Base-by-base conservation (phyloP, 2,797 vertebrate genomes). In the Stomatorhinus walkeri region DNA sequence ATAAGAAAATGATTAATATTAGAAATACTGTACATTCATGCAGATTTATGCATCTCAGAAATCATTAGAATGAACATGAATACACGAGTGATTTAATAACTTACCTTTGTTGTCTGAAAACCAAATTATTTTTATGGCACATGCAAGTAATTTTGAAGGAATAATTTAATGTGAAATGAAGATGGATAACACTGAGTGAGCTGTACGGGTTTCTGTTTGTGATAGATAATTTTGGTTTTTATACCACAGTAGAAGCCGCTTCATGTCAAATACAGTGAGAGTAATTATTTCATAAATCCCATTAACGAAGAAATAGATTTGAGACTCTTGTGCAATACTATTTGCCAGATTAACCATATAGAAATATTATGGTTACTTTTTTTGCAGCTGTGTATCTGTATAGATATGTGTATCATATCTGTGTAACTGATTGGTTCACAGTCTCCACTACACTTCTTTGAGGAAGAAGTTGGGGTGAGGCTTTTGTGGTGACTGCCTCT, bases 21-120 rank as follows among this genome's bases (percentile, higher is more conserved):
- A 51, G 81, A 48, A 85, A 49, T 16, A 14, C 79, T 88, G 36
- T 81, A 61, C 56, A 85, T 88, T 94, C 91, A 92, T 93, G 92
- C 93, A 91, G 89, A 91, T 93, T 72, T 40, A 46, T 90, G 90
- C 93, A 93, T 94, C 89, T 91, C 91, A 90, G 90, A 83, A 93
- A 92, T 93, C 6, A 40, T n/a, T 87, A 61, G 51, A n/a, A 90
- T 91, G 91, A 91, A 89, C 88, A 90, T 91, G 90, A 91, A 89
- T 90, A 68, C 79, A 91, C 0, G 36, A 46, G 93, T 92, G 88
- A 76, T 90, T 61, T 90, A 54, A 91, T 93, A 91, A 89, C 56
- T 90, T 91, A 87, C 51, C 16, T 48, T 54, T 84, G 46, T 88
- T 88, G 48, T 85, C 28, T 59, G 40, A 28, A 12, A 46, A 90